phyloP scores from a whole-genome alignment of 2,113 vertebrate species.

The Rhinoptilus africanus region DNA sequence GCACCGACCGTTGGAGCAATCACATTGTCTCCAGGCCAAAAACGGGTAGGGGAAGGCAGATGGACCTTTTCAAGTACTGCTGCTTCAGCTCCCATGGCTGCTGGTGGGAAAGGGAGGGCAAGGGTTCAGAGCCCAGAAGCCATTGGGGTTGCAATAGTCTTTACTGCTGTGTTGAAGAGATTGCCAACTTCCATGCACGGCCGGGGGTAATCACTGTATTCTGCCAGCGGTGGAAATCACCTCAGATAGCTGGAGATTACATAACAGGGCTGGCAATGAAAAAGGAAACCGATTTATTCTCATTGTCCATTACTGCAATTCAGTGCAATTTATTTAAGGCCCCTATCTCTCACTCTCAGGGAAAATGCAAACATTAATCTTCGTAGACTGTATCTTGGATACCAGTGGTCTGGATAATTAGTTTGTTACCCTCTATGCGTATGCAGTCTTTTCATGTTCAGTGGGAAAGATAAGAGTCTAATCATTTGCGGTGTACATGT shows the following conservation, averaged over 20 bases:
- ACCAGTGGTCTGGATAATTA: slow-evolving; percentile 67
- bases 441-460: slow-evolving; percentile 34
- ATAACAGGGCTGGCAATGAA: slow-evolving; percentile 45
- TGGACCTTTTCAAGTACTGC: not conserved
- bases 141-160: not conserved
- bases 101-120: not conserved
- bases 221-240: slow-evolving; percentile 27
- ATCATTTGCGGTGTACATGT: not conserved
- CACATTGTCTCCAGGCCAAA: not conserved
- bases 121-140: not conserved
- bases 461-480: slow-evolving; percentile 25
- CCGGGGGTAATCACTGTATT: not conserved
- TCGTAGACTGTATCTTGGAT: slow-evolving; percentile 63
- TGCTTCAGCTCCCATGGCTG: not conserved
- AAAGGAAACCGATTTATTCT: slow-evolving; percentile 66
- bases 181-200: not conserved
- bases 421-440: slow-evolving; percentile 36
- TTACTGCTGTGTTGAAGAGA: not conserved
- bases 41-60: not conserved
- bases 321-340: slow-evolving; percentile 71
- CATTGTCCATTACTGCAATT: slow-evolving; percentile 60
- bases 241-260: not conserved
- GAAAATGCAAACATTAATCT: slow-evolving; percentile 71
- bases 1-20: rapidly evolving
- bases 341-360: slow-evolving; percentile 60